Conservation (phyloP, 2,113 vertebrate genomes). For the rabbit (Oryctolagus cuniculus) region mOryCun1.1 NC_091451.1:26320001-26320500, state of each 20-base stretch:
- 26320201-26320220: not conserved
- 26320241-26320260: not conserved
- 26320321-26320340: not conserved
- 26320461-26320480: not conserved
- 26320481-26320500: not conserved
- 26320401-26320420: not conserved
- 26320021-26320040: too few species aligned
- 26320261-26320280: not conserved
- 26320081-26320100: too few species aligned
- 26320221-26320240: constrained; percentile 6
- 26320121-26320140: too few species aligned
- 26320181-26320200: constrained; percentile 1
- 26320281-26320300: not conserved
- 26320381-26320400: not conserved
- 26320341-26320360: not conserved
- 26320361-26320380: not conserved
- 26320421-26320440: not conserved
- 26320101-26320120: too few species aligned
- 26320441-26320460: not conserved
- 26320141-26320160: too few species aligned
- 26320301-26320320: not conserved
- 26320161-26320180: not conserved
- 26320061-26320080: too few species aligned
- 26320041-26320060: too few species aligned
- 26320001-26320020: too few species aligned